These are phyloP conservation scores for Nansenia antarctica DNA, from an alignment of 2,113 vertebrate species.

Conservation along the genomic window DNA sequence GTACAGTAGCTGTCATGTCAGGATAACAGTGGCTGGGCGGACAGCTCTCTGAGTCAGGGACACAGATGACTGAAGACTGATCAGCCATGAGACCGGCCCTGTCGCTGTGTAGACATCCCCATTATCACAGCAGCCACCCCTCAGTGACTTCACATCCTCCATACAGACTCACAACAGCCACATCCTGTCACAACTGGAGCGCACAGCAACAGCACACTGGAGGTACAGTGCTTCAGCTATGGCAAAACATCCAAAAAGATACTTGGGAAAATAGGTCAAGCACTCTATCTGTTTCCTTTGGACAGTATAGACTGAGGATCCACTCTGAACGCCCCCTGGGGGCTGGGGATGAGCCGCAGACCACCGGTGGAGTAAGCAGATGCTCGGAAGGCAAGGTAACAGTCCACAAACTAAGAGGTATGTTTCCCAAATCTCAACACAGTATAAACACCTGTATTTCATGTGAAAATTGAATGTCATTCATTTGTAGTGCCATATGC, in stretches of 20 bases:
- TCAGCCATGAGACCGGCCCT: slow-evolving; percentile 34
- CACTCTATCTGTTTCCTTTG: neutral
- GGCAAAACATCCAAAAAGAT: neutral
- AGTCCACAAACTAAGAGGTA: too few species aligned
- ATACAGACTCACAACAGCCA: neutral
- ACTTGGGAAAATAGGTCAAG: neutral
- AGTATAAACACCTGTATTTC: too few species aligned
- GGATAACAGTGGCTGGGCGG: neutral
- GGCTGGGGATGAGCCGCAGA: neutral
- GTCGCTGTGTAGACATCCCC: slow-evolving; percentile 20
- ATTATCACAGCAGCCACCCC: slow-evolving; percentile 29
- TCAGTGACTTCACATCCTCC: slow-evolving; percentile 6
- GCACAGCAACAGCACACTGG: neutral
- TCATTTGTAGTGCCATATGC: too few species aligned
- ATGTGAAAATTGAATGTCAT: too few species aligned
- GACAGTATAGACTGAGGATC: neutral
- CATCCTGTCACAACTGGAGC: slow-evolving; percentile 1
- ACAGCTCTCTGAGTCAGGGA: slow-evolving; percentile 37
- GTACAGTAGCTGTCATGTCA: slow-evolving; percentile 1
- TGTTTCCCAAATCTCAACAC: too few species aligned
- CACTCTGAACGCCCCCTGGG: neutral
- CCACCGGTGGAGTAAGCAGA: neutral
- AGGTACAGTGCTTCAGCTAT: neutral
- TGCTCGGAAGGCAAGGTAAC: neutral
- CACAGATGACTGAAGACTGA: slow-evolving; percentile 31